Percentiles rank a stretch among this genome's conserved stretches.
Conservation (phyloP, 2,113 vertebrate genomes). For the Pardalotus punctatus region DNA sequence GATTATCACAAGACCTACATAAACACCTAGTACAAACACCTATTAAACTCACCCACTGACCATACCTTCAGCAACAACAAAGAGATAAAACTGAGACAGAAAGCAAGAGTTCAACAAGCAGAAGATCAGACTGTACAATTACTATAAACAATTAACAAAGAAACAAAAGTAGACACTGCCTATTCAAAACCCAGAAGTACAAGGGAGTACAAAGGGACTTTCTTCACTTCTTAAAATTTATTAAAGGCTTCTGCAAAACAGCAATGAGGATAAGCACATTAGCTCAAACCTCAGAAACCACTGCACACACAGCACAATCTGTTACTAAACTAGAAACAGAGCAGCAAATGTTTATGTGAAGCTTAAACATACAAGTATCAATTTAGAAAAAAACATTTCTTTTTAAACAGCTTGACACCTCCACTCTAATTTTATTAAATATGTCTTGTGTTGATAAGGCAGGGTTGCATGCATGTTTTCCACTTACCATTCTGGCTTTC, state of each 20-base stretch:
- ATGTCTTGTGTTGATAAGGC: neutral
- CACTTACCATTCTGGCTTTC: neutral
- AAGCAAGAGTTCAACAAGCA: neutral
- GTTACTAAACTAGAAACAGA: neutral
- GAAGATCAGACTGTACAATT: neutral
- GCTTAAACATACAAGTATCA: neutral
- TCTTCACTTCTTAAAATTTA: slow-evolving; percentile 31
- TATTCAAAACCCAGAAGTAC: neutral
- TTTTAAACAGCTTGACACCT: neutral
- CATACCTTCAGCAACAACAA: neutral
- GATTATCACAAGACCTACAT: neutral
- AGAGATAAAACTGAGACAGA: neutral
- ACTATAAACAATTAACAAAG: neutral
- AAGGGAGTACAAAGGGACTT: slow-evolving; percentile 26
- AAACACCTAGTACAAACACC: neutral
- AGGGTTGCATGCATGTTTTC: neutral
- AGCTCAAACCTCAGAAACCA: neutral
- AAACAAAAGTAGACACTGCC: neutral
- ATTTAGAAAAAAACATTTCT: neutral
- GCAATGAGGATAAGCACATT: neutral
- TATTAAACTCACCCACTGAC: neutral
- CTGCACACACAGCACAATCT: neutral
- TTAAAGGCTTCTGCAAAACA: slow-evolving; percentile 28
- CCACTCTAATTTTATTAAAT: neutral
- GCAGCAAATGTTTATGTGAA: neutral